phyloP scores from a whole-genome alignment of 2,113 vertebrate species.

The Hippocampus mohnikei region DNA sequence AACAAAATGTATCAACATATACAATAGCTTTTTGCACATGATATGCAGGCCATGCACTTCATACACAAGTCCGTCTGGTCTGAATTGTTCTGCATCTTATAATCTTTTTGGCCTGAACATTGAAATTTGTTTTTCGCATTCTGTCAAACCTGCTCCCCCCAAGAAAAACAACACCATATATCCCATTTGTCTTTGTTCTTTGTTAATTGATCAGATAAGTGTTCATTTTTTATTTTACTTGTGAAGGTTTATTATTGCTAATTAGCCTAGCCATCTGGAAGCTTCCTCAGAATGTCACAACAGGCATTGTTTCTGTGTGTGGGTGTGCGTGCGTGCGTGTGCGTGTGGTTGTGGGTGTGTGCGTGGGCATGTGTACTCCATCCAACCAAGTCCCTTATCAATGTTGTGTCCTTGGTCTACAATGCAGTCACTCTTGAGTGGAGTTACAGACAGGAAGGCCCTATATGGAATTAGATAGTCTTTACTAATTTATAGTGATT shows the following conservation, averaged over 20 bases:
- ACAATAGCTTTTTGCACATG: background rate
- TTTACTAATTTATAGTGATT: conserved; percentile 1
- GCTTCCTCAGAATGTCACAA: conserved; percentile 61
- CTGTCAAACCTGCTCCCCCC: conserved; percentile 4
- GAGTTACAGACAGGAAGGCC: conserved; percentile 34
- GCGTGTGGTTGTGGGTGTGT: no score
- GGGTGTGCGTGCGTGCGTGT: background rate
- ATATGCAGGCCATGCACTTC: background rate
- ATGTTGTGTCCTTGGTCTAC: conserved; percentile 52
- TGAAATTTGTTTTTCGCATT: conserved; percentile 18
- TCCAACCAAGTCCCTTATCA: conserved; percentile 43
- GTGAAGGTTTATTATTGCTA: conserved; percentile 52
- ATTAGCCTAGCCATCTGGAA: conserved; percentile 40
- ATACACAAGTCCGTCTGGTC: background rate
- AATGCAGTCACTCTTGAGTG: conserved; percentile 24
- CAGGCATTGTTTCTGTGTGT: conserved; percentile 45
- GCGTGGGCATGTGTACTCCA: background rate
- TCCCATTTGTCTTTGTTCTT: conserved; percentile 60
- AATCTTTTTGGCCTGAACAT: conserved; percentile 28
- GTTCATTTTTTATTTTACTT: conserved; percentile 37
- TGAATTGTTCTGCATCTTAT: conserved; percentile 26
- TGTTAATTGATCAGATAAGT: conserved; percentile 60
- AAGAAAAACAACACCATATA: conserved; percentile 18
- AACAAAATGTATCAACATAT: background rate
- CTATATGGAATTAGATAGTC: conserved; percentile 9